Evolutionary conservation across 2,888 invertebrate genomes (phyloP).

Genomic region (Torymus auratus): DNA sequence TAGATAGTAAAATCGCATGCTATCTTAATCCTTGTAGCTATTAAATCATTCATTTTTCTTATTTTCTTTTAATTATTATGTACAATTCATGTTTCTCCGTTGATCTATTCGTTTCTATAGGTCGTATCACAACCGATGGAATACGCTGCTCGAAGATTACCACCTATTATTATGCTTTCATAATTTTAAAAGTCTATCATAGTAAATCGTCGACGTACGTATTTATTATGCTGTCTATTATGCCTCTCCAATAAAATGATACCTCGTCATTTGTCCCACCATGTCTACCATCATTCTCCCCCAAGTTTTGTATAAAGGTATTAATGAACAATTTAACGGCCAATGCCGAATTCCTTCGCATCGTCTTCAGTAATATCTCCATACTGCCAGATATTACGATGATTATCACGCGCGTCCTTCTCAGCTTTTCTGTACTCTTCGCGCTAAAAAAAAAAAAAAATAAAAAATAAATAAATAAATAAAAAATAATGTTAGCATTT

Average conservation of each 20-base stretch:
- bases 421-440: constrained; percentile 91
- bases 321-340: constrained; percentile 62
- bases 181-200: constrained; percentile 58
- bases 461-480: too few species aligned
- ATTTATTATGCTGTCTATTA: constrained; percentile 59
- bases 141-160: constrained; percentile 53
- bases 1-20: constrained; percentile 57
- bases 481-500: constrained; percentile 4
- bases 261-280: constrained; percentile 58
- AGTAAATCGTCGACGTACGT: constrained; percentile 56
- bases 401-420: constrained; percentile 89
- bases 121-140: constrained; percentile 54
- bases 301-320: constrained; percentile 56
- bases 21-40: constrained; percentile 53
- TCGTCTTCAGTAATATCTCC: constrained; percentile 99
- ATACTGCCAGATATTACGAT: constrained; percentile 96
- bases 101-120: constrained; percentile 56
- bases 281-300: constrained; percentile 56
- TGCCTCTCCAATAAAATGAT: constrained; percentile 55
- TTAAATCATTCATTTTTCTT: constrained; percentile 53
- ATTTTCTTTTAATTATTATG: constrained; percentile 57
- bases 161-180: constrained; percentile 46
- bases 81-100: constrained; percentile 58
- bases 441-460: constrained; percentile 76
- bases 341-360: constrained; percentile 72